phyloP scores from a whole-genome alignment of 2,888 invertebrate species.

The Caenorhabditis zanzibari region DNA sequence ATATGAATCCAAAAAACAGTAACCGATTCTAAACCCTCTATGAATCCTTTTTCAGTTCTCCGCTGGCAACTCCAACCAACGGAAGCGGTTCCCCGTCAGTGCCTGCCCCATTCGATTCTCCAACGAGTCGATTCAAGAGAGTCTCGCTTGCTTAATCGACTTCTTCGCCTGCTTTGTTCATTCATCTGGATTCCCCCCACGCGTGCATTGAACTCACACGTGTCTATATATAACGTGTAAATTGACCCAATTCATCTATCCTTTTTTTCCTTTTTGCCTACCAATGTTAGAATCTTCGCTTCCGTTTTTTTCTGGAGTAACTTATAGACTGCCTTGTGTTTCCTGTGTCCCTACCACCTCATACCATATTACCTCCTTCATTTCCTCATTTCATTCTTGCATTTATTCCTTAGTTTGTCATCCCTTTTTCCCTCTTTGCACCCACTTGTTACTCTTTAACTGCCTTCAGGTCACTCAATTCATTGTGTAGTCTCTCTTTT shows the following conservation, averaged over 20 bases:
- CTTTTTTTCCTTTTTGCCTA: conserved; percentile 20
- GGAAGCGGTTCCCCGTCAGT: conserved; percentile 66
- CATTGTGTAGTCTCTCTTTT: conserved; percentile 41
- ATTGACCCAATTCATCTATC: conserved; percentile 5
- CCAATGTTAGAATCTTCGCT: conserved; percentile 8
- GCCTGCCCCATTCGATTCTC: conserved; percentile 63
- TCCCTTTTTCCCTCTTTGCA: background rate
- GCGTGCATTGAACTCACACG: conserved; percentile 43
- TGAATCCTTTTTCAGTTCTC: conserved; percentile 51
- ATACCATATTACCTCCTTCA: conserved; percentile 46
- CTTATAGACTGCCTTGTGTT: conserved; percentile 37
- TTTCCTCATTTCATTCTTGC: conserved; percentile 23
- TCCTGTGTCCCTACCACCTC: conserved; percentile 47
- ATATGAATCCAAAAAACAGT: too few relatives aligned
- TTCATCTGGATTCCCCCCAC: conserved; percentile 17
- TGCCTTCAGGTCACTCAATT: conserved; percentile 44
- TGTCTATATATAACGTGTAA: conserved; percentile 61
- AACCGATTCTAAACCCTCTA: too few relatives aligned
- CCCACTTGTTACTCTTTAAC: conserved; percentile 39
- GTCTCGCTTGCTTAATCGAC: conserved; percentile 69
- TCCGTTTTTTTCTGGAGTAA: conserved; percentile 41
- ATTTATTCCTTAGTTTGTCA: conserved; percentile 47
- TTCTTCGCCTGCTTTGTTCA: background rate
- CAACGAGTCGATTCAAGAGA: conserved; percentile 71
- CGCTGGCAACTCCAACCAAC: conserved; percentile 65